Percentiles rank a stretch among this genome's conserved stretches.
Conservation (phyloP, 2,113 vertebrate species). For the Megalops atlanticus region DNA sequence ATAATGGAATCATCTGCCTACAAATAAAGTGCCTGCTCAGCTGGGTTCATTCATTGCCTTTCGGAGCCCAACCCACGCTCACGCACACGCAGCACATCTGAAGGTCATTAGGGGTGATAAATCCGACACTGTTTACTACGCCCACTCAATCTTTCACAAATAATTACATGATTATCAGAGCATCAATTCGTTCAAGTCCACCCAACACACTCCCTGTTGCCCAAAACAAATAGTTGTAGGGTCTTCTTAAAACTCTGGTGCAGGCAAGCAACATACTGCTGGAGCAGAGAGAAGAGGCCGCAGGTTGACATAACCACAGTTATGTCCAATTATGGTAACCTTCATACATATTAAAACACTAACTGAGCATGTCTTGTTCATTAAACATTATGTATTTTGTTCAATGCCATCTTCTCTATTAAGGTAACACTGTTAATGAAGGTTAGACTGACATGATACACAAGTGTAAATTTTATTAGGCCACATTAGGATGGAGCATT, state of each 20-base stretch:
- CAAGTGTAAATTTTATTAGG: not conserved
- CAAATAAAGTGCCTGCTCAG: conserved; percentile 38
- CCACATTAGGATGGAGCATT: not conserved
- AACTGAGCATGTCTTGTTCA: no score
- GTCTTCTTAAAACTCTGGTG: not conserved
- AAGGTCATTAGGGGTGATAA: conserved; percentile 29
- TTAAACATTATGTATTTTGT: no score
- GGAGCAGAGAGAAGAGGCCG: no score
- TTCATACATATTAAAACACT: not conserved
- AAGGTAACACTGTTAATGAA: no score
- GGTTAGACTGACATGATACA: no score
- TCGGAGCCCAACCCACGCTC: conserved; percentile 1
- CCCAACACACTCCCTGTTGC: not conserved
- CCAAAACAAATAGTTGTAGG: not conserved
- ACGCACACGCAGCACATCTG: conserved; percentile 24
- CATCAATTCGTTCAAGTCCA: not conserved
- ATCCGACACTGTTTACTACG: conserved; percentile 37
- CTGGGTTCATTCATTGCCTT: conserved; percentile 34
- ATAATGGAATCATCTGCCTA: conserved; percentile 43
- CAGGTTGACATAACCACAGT: not conserved
- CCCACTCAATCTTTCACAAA: conserved; percentile 28
- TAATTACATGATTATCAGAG: conserved; percentile 27
- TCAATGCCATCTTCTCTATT: no score
- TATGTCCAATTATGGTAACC: not conserved
- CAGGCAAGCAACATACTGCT: no score